phyloP scores from a whole-genome alignment of 2,888 invertebrate species.

The Altica lythri region DNA sequence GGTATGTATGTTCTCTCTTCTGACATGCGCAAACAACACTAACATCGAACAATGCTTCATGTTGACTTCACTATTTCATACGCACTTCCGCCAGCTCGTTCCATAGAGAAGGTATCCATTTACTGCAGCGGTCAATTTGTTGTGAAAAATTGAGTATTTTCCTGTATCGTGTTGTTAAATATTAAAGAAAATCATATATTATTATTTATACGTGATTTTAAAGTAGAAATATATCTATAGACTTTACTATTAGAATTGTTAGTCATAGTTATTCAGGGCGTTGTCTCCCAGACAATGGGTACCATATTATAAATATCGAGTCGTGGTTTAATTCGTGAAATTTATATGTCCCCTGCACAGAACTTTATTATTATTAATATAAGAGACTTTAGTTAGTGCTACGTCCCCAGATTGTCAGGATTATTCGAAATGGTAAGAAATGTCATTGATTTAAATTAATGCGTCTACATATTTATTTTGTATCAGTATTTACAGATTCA shows the following conservation, averaged over 20 bases:
- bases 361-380: slow-evolving; percentile 14
- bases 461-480: too few species aligned
- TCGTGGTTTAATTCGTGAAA: slow-evolving; percentile 19
- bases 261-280: slow-evolving; percentile 19
- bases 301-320: slow-evolving; percentile 15
- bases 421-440: slow-evolving; percentile 22
- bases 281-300: slow-evolving; percentile 15
- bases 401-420: slow-evolving; percentile 19
- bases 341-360: slow-evolving; percentile 12
- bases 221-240: slow-evolving; percentile 7
- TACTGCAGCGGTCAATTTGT: slow-evolving; percentile 17
- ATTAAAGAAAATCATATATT: slow-evolving; percentile 9
- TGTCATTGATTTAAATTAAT: slow-evolving; percentile 6
- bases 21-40: too few species aligned
- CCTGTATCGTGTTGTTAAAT: slow-evolving; percentile 14
- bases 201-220: slow-evolving; percentile 7
- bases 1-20: too few species aligned
- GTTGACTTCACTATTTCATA: too few species aligned
- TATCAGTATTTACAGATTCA: too few species aligned
- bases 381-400: slow-evolving; percentile 20
- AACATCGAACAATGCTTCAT: too few species aligned
- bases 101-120: slow-evolving; percentile 7
- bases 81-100: slow-evolving; percentile 11
- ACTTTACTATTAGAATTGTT: slow-evolving; percentile 1
- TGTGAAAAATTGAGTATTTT: slow-evolving; percentile 10